These are phyloP conservation scores for Donacobius atricapilla DNA, from an alignment of 2,113 vertebrate genomes.

Conservation along the genomic window DNA sequence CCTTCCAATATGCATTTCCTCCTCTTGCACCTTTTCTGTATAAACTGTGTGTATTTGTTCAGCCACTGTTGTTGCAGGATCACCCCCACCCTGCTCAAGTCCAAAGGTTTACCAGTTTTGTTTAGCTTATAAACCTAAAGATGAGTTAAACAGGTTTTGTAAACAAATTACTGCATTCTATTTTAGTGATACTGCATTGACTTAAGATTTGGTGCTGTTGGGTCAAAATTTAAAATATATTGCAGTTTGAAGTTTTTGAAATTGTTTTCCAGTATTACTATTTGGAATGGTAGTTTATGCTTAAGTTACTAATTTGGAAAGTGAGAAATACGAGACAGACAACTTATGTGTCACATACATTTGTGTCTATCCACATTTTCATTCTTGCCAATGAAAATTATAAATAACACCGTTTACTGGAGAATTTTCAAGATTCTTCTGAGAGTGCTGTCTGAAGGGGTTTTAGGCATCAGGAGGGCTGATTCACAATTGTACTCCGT, in stretches of 20 bases:
- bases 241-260: background rate
- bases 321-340: background rate
- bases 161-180: background rate
- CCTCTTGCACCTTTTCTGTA: background rate
- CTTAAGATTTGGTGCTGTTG: background rate
- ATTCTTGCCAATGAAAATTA: background rate
- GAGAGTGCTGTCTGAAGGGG: background rate
- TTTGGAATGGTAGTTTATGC: background rate
- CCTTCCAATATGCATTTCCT: background rate
- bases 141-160: background rate
- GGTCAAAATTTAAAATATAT: background rate
- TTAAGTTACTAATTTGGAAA: background rate
- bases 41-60: background rate
- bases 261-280: background rate
- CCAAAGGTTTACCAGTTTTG: background rate
- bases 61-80: background rate
- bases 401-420: background rate
- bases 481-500: background rate
- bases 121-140: background rate
- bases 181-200: background rate
- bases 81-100: background rate
- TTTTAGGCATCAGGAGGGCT: background rate
- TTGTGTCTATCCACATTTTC: background rate
- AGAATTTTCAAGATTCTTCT: background rate
- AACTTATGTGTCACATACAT: background rate